These are phyloP conservation scores for Dendrolimus pini DNA, from an alignment of 2,888 invertebrate species.

Conservation along the genomic window DNA sequence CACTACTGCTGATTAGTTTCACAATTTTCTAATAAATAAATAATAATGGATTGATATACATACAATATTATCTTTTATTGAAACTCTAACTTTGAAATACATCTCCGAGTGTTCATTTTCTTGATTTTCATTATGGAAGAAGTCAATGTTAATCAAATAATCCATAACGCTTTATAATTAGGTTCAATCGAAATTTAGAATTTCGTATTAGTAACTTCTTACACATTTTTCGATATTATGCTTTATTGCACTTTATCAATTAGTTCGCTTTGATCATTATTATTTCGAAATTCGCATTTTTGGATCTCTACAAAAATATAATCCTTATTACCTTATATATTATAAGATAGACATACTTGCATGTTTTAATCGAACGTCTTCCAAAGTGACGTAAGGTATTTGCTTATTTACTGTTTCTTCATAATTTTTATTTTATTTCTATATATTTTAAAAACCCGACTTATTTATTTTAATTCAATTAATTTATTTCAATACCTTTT, in stretches of 20 bases:
- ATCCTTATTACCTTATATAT: conserved; percentile 42
- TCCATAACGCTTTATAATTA: conserved; percentile 76
- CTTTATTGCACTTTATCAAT: conserved; percentile 51
- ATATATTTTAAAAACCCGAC: not conserved
- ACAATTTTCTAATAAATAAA: not conserved
- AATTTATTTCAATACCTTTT: not conserved
- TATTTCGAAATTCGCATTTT: conserved; percentile 20
- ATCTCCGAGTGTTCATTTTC: not conserved
- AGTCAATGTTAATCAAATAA: conserved; percentile 49
- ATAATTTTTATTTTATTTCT: not conserved
- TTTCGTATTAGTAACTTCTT: conserved; percentile 60
- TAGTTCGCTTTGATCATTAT: conserved; percentile 28
- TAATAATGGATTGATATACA: not conserved
- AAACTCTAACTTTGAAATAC: not conserved
- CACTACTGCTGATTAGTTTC: too few species aligned
- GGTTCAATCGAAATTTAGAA: conserved; percentile 66
- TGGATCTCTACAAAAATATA: conserved; percentile 31
- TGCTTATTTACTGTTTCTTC: conserved; percentile 16
- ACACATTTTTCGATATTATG: conserved; percentile 46
- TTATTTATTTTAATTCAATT: not conserved
- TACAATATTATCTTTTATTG: not conserved
- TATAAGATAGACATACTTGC: conserved; percentile 66
- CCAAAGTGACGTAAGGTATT: conserved; percentile 69
- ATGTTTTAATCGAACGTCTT: conserved; percentile 72
- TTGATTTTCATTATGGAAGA: conserved; percentile 34